Base-by-base conservation (phyloP, 2,888 invertebrate genomes). In the Venusia cambrica region DNA sequence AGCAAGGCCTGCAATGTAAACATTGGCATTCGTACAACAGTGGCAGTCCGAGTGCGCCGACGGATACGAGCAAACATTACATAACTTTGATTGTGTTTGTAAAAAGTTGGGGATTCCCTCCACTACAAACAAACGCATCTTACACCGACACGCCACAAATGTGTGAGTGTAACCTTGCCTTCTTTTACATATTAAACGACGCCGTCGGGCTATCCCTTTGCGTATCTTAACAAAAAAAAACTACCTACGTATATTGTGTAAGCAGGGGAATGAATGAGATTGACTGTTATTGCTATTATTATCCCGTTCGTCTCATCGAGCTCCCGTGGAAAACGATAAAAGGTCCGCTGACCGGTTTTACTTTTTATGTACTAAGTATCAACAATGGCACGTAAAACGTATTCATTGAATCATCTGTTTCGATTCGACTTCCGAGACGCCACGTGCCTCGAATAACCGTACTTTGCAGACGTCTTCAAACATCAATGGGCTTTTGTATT, bases 1-100 rank as follows among this genome's bases (percentile, higher is more conserved):
- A 72, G 65, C 69, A 69, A 70, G 68, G 73, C 70, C 67, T 70
- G 73, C 72, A 77, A 79, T 73, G 73, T 80, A 77, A 78, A 77
- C 78, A 81, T 81, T 80, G 81, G 78, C 75, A 83, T 77, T 79
- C 76, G 66, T 74, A 77, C 76, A 79, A 75, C 75, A 71, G 80
- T 69, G 65, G 77, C 73, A 64, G 66, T 57, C 60, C 51, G 66
- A 66, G 68, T 66, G 70, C 69, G 74, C 64, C 73, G 75, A 71
- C 81, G 80, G 79, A 77, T 80, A 76, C 81, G 72, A 74, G 73
- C 78, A 83, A 81, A 83, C 83, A 81, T 85, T 85, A 85, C 85
- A 87, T 85, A 87, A 87, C 83, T 85, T 83, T 85, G 85, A 85
- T 85, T 87, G 85, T 85, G 87, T 87, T 84, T 77, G 84, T 87